phyloP scores from a whole-genome alignment of 2,888 invertebrate genomes.

The Stenchaetothrips biformis region DNA sequence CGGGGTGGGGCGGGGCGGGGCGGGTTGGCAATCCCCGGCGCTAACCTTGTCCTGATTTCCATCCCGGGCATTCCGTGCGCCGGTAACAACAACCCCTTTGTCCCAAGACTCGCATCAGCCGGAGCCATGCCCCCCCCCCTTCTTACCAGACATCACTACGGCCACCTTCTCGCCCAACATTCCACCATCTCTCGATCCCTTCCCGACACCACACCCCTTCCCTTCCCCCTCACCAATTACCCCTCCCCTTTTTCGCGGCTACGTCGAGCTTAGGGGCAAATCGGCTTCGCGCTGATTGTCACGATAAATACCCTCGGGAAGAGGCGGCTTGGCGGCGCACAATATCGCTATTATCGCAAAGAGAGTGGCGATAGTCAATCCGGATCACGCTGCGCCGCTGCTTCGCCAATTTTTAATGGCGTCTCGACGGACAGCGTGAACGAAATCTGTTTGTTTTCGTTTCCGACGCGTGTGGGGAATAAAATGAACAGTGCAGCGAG shows the following conservation, averaged over 20 bases:
- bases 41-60: slow-evolving; percentile 26
- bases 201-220: slow-evolving; percentile 29
- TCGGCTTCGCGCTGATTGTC: neutral
- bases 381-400: no score
- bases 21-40: neutral
- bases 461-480: no score
- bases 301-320: neutral
- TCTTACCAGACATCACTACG: neutral
- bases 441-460: no score
- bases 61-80: slow-evolving; percentile 23
- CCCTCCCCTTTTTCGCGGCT: slow-evolving; percentile 28
- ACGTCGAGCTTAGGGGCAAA: slow-evolving; percentile 35
- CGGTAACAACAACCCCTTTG: slow-evolving; percentile 31
- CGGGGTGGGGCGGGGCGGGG: neutral
- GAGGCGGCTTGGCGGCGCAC: neutral
- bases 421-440: no score
- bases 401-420: no score
- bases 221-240: no score
- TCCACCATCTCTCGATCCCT: no score
- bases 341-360: no score
- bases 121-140: neutral
- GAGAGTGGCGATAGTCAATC: no score
- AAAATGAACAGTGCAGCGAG: no score
- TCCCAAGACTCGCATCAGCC: no score
- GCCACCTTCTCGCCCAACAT: neutral